Evolutionary conservation across 2,888 invertebrate genomes (phyloP), one percentile per base, ranked within the genome.

Genomic region (Tethea ocularis): DNA sequence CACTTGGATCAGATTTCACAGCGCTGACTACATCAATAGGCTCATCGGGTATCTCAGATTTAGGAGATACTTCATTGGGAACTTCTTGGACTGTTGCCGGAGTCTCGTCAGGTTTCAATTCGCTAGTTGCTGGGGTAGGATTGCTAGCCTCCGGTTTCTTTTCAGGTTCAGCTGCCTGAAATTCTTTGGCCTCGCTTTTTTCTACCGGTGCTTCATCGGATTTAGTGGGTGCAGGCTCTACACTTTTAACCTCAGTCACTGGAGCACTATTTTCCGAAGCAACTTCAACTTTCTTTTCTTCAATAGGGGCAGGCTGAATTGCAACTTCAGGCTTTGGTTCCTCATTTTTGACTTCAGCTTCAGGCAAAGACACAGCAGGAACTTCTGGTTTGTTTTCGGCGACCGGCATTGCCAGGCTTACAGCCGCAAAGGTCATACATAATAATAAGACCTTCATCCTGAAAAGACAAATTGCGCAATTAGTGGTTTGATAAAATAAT

Each of bases 401-500:
- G 52, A 95, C 87, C 56, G 96, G 96, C 93, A 94, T 94, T 46
- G 95, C 94, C 75, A 94, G 75, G 85, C 81, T 93, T 82, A 83
- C 94, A 82, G 86, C 93, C 82, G 93, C 92, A 75, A 95, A 87
- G 83, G 95, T 92, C 78, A 95, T 82, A 76, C 93, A 93, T 82
- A 95, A 80, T 78, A 95, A 75, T 83, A 95, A 89, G 81, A 95
- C 87, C 93, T 95, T 95, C 95, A 95, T 96, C 89, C 95, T 95
- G 93, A 66, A 93, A 92, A 84, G 74, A 80, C 74, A 79, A 84
- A 83, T 81, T 61, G 59, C 65, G 64, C 68, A 74, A 83, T 89
- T 86, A 90, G 86, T 80, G 82, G 82, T 85, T 75, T 77, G 70
- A 64, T 58, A 57, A 67, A 72, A 77, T 80, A 83, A 84, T 82